Evolutionary conservation across 2,797 vertebrate species (phyloP), one percentile per base, ranked within the genome.

Genomic region (Margarornis squamiger): DNA sequence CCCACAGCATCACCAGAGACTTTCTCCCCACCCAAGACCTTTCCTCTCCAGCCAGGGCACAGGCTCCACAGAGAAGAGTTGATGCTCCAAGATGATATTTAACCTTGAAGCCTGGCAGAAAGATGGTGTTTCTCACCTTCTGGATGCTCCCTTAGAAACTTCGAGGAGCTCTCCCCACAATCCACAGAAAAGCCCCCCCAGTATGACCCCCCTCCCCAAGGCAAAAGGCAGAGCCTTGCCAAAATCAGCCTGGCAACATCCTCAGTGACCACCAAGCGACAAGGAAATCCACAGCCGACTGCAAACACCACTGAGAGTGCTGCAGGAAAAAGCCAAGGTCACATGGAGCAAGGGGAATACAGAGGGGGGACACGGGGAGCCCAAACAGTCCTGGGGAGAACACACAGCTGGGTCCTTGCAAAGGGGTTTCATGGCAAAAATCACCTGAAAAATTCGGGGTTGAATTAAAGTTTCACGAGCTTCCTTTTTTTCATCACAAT

Each of bases 311-410:
- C 76, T 1, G 29, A 3, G 5, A 71, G n/a, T 2, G 16, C 88
- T 16, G 58, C 88, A 32, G 58, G 43, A 51, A 6, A 24, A 11
- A 51, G 32, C 49, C 75, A 34, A 62, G 78, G 75, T 43, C 51
- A 27, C 9, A 0, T 4, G 0, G 4, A 62, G 52, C 36, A 3
- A 12, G 14, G 41, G 71, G 57, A 26, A 26, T 5, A 0, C 4
- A 0, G 3, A 55, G 66, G 16, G 54, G 66, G 54, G 41, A 74
- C 49, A 7, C 0, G 0, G 63, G 59, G 41, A 80, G 23, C 34
- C 2, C 1, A 15, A 3, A 29, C 46, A 45, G 27, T 59, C 65
- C 61, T 0, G 7, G 52, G 67, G 41, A 43, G 18, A 18, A 67
- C 26, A 20, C n/a, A 9, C 32, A 55, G 79, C 43, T 70, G 30